Base-by-base conservation (phyloP, 2,797 vertebrate genomes). In the Falco cherrug region DNA sequence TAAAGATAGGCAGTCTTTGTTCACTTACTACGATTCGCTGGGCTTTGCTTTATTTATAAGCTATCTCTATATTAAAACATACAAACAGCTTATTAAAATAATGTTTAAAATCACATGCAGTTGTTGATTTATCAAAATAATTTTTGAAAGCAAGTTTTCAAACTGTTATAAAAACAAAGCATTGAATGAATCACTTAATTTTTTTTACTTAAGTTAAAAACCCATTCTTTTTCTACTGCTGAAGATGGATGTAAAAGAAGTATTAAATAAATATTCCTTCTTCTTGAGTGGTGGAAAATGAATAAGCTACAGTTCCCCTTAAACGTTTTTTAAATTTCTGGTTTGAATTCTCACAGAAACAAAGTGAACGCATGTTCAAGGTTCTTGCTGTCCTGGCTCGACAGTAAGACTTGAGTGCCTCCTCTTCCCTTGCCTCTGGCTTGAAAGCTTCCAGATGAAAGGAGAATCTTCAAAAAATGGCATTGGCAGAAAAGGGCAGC, bases 361-460 rank as follows among this genome's bases (percentile, higher is more conserved):
- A 5, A 16, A 48, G 17, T 5, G 18, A 74, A n/a, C 0, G 2
- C 9, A 3, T 33, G 57, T 60, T 81, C 7, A 33, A 12, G 65
- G 39, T 24, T 64, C n/a, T 79, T 25, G 28, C 59, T 84, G 73
- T 24, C 87, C 81, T 68, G 86, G 53, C 86, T 56, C 9, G 4
- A 24, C 68, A 33, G 25, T 15, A 26, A 26, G 53, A 37, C 57
- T 84, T 11, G 10, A 33, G 57, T 68, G 59, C 11, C 85, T 87
- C 50, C 61, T 84, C 70, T 86, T 81, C 45, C 70, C 43, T 85
- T 79, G 78, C 90, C 80, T 87, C 70, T 0, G 6, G 87, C 91
- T 76, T 13, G 54, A 82, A 60, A 70, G 59, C 80, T 82, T 53
- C 93, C 59, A 61, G 39, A 84, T 90, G 61, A 95, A 95, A 93